A percentile compares a stretch with the other conserved stretches of the same genome.
phyloP scores from a whole-genome alignment of 2,113 vertebrate species.

The Toxotes jaculatrix region DNA sequence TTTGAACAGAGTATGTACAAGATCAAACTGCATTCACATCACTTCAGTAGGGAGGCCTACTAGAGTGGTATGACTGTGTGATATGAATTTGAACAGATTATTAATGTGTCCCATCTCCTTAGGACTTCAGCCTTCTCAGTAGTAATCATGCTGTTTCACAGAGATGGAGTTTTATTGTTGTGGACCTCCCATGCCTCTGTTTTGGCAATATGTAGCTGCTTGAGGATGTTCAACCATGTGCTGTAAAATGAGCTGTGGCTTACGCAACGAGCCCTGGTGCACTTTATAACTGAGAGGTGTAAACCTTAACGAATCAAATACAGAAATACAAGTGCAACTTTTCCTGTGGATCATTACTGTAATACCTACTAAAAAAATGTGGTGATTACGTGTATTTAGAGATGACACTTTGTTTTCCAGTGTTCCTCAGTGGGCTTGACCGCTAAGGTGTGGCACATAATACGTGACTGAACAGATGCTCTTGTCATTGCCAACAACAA shows the following conservation, averaged over 20 bases:
- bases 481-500: neutral
- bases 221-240: neutral
- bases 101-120: neutral
- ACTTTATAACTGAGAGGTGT: neutral
- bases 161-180: neutral
- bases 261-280: neutral
- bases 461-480: neutral
- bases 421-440: neutral
- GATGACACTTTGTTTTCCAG: neutral
- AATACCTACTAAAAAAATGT: neutral
- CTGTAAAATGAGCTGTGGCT: neutral
- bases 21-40: neutral
- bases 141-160: neutral
- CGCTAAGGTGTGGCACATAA: conserved; percentile 23
- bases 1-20: neutral
- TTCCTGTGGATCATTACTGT: neutral
- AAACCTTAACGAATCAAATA: neutral
- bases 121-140: neutral
- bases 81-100: neutral
- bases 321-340: neutral
- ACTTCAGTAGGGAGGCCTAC: too few species aligned
- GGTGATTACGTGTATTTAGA: neutral
- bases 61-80: neutral
- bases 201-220: neutral
- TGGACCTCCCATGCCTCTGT: neutral